Conservation (phyloP, 2,113 vertebrate genomes). For the Osmerus mordax region DNA sequence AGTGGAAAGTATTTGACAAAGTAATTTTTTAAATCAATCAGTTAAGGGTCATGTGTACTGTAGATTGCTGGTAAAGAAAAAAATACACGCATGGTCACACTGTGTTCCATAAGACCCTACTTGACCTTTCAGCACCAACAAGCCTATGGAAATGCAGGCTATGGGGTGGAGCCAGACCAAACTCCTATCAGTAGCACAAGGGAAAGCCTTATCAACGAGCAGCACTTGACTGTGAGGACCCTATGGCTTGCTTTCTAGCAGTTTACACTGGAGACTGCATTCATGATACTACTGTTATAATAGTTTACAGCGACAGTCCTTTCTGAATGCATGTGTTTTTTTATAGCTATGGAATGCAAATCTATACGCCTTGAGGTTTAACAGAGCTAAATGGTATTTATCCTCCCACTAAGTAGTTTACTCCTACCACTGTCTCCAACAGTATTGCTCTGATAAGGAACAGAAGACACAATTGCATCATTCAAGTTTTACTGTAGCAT, state of each 20-base stretch:
- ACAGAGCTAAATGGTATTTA: conserved; percentile 11
- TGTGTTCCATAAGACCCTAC: neutral
- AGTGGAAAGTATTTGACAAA: neutral
- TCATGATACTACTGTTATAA: neutral
- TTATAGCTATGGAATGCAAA: conserved; percentile 22
- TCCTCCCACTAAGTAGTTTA: conserved; percentile 13
- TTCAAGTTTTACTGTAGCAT: neutral
- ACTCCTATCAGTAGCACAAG: conserved; percentile 23
- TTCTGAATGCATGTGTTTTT: neutral
- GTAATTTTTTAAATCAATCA: neutral
- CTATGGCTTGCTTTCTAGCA: neutral
- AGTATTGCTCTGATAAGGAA: neutral
- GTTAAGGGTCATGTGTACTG: neutral
- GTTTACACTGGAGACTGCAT: neutral
- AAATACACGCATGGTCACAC: neutral
- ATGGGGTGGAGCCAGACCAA: neutral
- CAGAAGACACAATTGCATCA: neutral
- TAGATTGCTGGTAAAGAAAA: neutral
- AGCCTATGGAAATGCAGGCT: neutral
- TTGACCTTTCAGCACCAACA: neutral
- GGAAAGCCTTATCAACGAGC: conserved; percentile 23
- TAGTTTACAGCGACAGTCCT: conserved; percentile 1
- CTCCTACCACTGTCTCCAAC: neutral
- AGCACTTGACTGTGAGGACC: conserved; percentile 9
- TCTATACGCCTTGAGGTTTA: conserved; percentile 18